Conservation (phyloP, 1,140 invertebrate species). For the Octopus bimaculoides region DNA sequence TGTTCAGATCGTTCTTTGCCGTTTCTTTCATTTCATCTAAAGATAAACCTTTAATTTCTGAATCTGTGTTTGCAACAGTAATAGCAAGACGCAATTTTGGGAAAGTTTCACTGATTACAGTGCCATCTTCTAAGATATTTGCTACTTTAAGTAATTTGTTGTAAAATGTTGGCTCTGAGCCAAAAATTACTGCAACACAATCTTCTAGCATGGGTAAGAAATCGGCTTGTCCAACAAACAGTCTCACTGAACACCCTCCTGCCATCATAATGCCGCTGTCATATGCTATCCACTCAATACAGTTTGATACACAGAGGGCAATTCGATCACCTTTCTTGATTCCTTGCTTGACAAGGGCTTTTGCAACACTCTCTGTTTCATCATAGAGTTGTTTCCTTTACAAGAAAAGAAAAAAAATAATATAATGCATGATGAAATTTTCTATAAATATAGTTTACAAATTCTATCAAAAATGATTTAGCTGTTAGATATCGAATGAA, state of each 20-base stretch:
- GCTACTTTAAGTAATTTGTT: background rate
- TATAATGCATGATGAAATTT: too few relatives aligned
- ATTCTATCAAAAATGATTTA: too few relatives aligned
- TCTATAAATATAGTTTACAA: too few relatives aligned
- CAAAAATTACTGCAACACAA: background rate
- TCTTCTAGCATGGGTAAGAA: background rate
- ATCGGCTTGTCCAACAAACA: background rate
- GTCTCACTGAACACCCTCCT: background rate
- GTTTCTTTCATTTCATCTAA: background rate
- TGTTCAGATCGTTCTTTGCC: background rate
- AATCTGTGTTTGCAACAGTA: background rate
- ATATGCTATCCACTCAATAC: background rate
- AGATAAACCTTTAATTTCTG: background rate
- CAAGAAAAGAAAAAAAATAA: background rate
- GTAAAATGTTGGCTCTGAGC: background rate
- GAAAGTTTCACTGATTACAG: background rate
- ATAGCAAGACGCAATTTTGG: background rate
- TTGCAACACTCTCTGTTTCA: background rate
- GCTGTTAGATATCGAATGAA: too few relatives aligned
- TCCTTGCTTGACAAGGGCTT: background rate
- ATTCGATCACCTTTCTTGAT: background rate
- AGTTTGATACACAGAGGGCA: conserved; percentile 2
- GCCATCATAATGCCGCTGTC: background rate
- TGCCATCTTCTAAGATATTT: background rate
- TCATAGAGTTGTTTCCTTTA: background rate